Evolutionary conservation across 2,888 invertebrate species (phyloP), one percentile per base, ranked within the genome.

Genomic region (Candidula unifasciata): DNA sequence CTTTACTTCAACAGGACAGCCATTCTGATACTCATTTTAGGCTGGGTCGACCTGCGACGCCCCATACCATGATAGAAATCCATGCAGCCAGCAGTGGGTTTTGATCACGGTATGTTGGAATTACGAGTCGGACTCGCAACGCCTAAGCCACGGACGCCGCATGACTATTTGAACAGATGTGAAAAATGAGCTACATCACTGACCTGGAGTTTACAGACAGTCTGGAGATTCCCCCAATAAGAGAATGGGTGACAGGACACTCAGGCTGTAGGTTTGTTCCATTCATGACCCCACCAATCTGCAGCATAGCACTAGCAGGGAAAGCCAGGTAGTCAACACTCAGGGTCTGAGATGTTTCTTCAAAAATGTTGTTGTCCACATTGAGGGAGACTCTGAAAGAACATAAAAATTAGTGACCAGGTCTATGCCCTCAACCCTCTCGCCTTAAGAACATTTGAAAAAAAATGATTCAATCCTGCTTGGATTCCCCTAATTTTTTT

Each of bases 151-250:
- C n/a, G n/a, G n/a, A n/a, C n/a, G n/a, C n/a, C n/a, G n/a, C n/a
- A n/a, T n/a, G n/a, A n/a, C n/a, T n/a, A n/a, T n/a, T n/a, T n/a
- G n/a, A n/a, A n/a, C n/a, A n/a, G 24, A 21, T 60, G 60, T 13
- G n/a, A 24, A 24, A 68, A 35, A 21, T 33, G 16, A n/a, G 44
- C 24, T 2, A 21, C 30, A 54, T 0, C 0, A 79, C 80, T 74
- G 13, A 85, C 85, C 57, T 57, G 6, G 44, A n/a, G 74, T 85
- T 85, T 2, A 85, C n/a, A 5, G 24, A 3, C 6, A 85, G 24
- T 33, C 64, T 77, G 27, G 77, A 27, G 21, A 81, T 85, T 69
- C 85, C 85, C 8, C 85, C 85, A 81, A 81, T 66, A 27, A 81
- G 35, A 60, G 81, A 81, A 10, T 57, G 13, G 16, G 5, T 57